Percentiles rank a stretch among this genome's conserved stretches.
Evolutionary conservation across 1,140 invertebrate genomes (phyloP).

Genomic region (Dreissena polymorpha): DNA sequence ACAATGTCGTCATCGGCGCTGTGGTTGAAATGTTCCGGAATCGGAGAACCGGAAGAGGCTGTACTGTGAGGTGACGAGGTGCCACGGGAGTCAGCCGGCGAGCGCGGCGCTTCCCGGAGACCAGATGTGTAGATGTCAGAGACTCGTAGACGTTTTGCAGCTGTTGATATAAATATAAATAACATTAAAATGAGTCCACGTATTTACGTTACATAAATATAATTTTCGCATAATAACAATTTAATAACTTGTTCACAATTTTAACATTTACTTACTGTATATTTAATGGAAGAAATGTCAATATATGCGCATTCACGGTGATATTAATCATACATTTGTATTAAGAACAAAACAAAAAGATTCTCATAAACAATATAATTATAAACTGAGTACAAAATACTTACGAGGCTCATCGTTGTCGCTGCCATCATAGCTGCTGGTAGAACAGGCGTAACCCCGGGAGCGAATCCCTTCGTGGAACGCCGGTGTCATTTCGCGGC

Average conservation of each 20-base stretch:
- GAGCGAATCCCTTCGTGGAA: constrained; percentile 1
- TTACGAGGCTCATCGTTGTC: constrained; percentile 50
- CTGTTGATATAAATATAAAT: constrained; percentile 43
- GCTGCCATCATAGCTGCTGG: constrained; percentile 36
- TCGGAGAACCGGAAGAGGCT: constrained; percentile 8
- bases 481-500: background rate
- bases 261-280: background rate
- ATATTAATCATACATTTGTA: too few relatives aligned
- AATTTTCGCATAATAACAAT: background rate
- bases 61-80: constrained; percentile 44
- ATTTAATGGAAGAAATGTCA: background rate
- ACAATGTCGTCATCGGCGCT: background rate
- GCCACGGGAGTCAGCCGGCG: constrained; percentile 20
- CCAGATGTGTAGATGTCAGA: constrained; percentile 25
- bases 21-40: constrained; percentile 20
- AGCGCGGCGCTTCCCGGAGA: constrained; percentile 4
- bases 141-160: constrained; percentile 51
- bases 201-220: background rate
- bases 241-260: background rate
- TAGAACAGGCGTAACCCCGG: background rate
- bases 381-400: constrained; percentile 6
- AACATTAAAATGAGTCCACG: background rate
- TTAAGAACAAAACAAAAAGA: too few relatives aligned
- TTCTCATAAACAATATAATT: too few relatives aligned
- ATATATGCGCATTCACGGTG: too few relatives aligned